Evolutionary conservation across 2,113 vertebrate species (phyloP), one percentile per base, ranked within the genome.

Genomic region (Macquaria australasica): DNA sequence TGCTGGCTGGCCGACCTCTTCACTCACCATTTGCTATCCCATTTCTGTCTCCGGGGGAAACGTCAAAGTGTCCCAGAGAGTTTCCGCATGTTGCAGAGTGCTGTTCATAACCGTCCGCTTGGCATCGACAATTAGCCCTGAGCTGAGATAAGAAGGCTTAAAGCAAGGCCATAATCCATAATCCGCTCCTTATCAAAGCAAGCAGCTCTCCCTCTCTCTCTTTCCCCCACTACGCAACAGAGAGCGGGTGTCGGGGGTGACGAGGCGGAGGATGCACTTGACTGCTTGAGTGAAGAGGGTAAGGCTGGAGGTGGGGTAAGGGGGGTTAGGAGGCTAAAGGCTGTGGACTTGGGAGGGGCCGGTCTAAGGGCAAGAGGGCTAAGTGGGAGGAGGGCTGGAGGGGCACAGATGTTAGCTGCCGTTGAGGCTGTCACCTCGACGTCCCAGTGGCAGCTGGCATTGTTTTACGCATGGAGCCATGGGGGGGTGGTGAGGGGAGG

Each of bases 151-250:
- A 95, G 93, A 91, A 79, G 91, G 93, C 86, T 95, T 95, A 95
- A 89, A 93, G 88, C 84, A 66, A 87, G 91, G 84, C 88, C 83
- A 83, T 94, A 95, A 95, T 95, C 93, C 90, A 92, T 94, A 94
- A 96, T 93, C 94, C 93, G 93, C 88, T 92, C 92, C 93, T 94
- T 95, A 95, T 94, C 93, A 96, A 96, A 94, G 92, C 89, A 92
- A 95, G 91, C 93, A 90, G 86, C 84, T 90, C 90, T 90, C 90
- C 75, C 77, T 78, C 88, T 75, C 77, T 69, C 68, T 77, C 23
- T 80, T 71, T 51, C 63, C 39, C 60, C 50, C 31, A 64, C 87
- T 64, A 84, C 62, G 58, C 63, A 84, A 86, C 78, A 77, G 55
- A 66, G 79, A 77, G 71, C 8, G 59, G 81, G 85, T 70, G 83